Evolutionary conservation across 2,113 vertebrate species (phyloP).

Genomic region (Bubo scandiacus): DNA sequence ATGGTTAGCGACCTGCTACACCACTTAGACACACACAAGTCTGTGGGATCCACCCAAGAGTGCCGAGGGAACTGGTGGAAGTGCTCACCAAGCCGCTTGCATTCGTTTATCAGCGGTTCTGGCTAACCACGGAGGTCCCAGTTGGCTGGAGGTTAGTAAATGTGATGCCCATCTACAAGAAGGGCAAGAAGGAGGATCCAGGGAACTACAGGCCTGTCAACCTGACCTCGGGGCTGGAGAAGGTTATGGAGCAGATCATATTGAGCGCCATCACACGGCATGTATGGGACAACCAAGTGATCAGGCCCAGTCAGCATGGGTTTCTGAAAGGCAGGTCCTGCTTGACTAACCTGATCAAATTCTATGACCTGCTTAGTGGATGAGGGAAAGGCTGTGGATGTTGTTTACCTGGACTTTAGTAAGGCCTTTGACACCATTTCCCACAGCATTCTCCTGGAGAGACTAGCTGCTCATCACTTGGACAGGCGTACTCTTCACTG

Average conservation of each 20-base stretch:
- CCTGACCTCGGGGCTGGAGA: rapidly evolving
- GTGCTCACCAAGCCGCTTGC: not conserved
- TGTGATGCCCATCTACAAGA: not conserved
- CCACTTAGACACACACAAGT: not conserved
- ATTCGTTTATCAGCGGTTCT: not conserved
- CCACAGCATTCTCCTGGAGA: not conserved
- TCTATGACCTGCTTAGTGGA: not conserved
- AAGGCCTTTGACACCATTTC: not conserved
- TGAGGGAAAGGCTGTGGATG: not conserved
- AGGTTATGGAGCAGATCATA: not conserved
- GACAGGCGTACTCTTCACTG: not conserved
- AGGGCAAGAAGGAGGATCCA: rapidly evolving
- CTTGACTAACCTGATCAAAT: not conserved
- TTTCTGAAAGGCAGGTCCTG: not conserved
- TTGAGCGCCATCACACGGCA: not conserved
- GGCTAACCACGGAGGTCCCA: not conserved
- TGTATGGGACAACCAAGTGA: not conserved
- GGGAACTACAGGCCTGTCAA: not conserved
- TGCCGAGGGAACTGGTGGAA: not conserved
- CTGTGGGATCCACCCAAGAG: not conserved
- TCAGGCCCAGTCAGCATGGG: not conserved
- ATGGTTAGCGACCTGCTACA: not conserved
- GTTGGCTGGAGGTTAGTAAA: not conserved
- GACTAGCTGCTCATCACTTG: not conserved
- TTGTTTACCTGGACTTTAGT: not conserved